Evolutionary conservation across 2,797 vertebrate genomes (phyloP).

Genomic region (Amblyopsis hoosieri): DNA sequence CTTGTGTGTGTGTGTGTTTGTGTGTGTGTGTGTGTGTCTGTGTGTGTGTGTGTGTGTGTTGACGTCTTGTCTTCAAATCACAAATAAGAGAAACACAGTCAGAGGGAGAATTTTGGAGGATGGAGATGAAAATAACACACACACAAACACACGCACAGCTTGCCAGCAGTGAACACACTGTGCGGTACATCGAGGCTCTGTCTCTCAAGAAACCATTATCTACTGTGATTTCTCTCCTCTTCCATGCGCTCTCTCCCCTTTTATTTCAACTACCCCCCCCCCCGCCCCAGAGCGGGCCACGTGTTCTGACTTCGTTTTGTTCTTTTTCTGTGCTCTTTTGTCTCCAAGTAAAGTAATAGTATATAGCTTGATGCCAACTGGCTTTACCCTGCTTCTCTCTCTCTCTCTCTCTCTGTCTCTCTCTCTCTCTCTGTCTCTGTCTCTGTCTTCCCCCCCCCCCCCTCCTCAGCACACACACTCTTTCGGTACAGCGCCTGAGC

Average conservation of each 20-base stretch:
- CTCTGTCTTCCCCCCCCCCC: constrained; percentile 39
- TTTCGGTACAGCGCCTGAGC: background rate
- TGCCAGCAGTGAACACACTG: constrained; percentile 17
- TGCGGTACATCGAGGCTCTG: background rate
- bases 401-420: constrained; percentile 46
- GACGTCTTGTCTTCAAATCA: too few species aligned
- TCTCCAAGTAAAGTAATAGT: constrained; percentile 15
- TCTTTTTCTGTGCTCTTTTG: background rate
- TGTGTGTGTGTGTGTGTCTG: too few species aligned
- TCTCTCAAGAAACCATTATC: constrained; percentile 19
- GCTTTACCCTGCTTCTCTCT: constrained; percentile 57
- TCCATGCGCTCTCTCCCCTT: constrained; percentile 4
- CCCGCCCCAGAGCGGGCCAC: background rate
- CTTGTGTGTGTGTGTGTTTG: too few species aligned
- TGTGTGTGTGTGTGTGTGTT: too few species aligned
- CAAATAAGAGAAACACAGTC: too few species aligned
- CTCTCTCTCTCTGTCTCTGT: background rate
- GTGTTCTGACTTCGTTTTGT: constrained; percentile 6
- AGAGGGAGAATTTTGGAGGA: constrained; percentile 17
- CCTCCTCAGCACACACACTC: background rate
- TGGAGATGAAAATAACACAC: constrained; percentile 20
- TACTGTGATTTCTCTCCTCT: constrained; percentile 7
- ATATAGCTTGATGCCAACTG: constrained; percentile 50
- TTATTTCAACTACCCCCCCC: constrained; percentile 1
- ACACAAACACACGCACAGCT: background rate